These are phyloP conservation scores for Petrolisthes manimaculis DNA, from an alignment of 2,888 invertebrate species.

Conservation along the genomic window DNA sequence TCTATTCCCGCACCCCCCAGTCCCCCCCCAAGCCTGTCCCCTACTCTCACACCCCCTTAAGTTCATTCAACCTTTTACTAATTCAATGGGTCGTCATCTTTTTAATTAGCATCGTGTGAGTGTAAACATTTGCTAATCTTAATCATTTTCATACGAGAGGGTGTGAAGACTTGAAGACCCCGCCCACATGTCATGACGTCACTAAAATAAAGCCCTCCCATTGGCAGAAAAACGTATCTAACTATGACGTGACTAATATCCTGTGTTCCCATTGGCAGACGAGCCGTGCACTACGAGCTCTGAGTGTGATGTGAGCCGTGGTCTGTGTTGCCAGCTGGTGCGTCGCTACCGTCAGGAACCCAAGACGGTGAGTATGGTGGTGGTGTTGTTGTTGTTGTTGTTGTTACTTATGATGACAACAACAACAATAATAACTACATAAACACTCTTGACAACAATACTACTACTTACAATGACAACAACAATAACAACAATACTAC, in stretches of 20 bases:
- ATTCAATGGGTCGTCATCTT: too few species aligned
- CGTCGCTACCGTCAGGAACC: constrained; percentile 87
- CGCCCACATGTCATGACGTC: too few species aligned
- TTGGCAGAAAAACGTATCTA: neutral
- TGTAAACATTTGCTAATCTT: too few species aligned
- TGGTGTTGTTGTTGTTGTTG: neutral
- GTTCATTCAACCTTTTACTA: too few species aligned
- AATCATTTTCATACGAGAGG: too few species aligned
- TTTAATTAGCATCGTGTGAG: too few species aligned
- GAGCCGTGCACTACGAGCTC: constrained; percentile 85
- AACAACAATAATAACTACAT: neutral
- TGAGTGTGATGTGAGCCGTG: constrained; percentile 87
- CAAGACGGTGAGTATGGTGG: constrained; percentile 77
- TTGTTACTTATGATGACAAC: neutral
- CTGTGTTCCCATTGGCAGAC: constrained; percentile 72
- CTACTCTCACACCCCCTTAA: too few species aligned
- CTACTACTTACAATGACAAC: neutral
- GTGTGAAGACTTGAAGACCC: too few species aligned
- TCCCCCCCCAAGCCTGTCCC: too few species aligned
- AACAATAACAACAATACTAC: neutral
- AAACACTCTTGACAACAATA: neutral
- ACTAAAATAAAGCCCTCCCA: too few species aligned
- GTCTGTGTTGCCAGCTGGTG: constrained; percentile 88
- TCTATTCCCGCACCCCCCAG: too few species aligned
- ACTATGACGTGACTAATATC: neutral